Evolutionary conservation across 2,888 invertebrate genomes (phyloP), one percentile per base, ranked within the genome.

Genomic region (Drosophila pseudotakahashii): DNA sequence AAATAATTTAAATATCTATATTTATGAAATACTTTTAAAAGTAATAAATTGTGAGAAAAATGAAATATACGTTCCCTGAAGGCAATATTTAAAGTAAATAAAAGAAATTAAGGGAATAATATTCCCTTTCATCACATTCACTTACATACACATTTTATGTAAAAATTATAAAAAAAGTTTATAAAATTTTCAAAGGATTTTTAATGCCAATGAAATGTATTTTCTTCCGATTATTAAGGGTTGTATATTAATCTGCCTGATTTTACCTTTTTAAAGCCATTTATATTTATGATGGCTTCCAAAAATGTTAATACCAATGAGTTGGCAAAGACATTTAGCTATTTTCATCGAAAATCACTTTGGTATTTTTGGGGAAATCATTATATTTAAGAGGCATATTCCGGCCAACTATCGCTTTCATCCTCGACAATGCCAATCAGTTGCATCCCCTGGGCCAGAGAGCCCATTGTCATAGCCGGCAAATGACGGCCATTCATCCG

Each of bases 331-430:
- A 48, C 26, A 48, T 42, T 54, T 44, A 39, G 37, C 37, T 14
- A 23, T 48, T 34, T 41, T 16, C 23, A 36, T 39, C 10, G 66
- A 55, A 66, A 68, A 64, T 73, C 50, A 54, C 50, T 54, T 45
- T 55, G 41, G 19, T 34, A 45, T 73, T 70, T 70, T 71, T 41
- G 36, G 44, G 66, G 39, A 64, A 64, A 73, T 71, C 70, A 71
- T 71, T 71, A 71, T 66, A 71, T 71, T 71, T 71, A 71, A 71
- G 73, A 73, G 70, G 54, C 51, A 73, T 41, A 64, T 73, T 55
- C 70, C 45, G 66, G 66, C 74, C 26, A 71, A 66, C 70, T 71
- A 71, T 64, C 71, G 42, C 47, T 60, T 50, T 71, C 68, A 60
- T 50, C 36, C 61, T 48, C 66, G 51, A 67, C 74, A 55, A 36